Evolutionary conservation across 2,888 invertebrate genomes (phyloP).

Genomic region (Aelia acuminata): DNA sequence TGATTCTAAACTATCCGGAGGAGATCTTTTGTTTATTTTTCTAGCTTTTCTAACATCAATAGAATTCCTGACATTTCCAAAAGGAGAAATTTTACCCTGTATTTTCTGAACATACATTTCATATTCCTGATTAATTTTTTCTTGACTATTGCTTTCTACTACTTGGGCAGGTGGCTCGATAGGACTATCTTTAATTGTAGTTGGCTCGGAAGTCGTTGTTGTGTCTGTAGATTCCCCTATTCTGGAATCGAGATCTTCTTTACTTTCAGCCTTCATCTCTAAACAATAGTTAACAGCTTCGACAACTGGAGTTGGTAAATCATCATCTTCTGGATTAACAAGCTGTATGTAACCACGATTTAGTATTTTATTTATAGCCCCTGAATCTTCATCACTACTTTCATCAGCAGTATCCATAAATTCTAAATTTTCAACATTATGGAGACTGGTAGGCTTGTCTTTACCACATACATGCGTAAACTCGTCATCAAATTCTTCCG

Average conservation of each 20-base stretch:
- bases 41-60: conserved; percentile 77
- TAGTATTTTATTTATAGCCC: conserved; percentile 70
- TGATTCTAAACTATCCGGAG: conserved; percentile 68
- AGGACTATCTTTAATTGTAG: conserved; percentile 64
- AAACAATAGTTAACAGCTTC: conserved; percentile 68
- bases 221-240: conserved; percentile 62
- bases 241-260: conserved; percentile 62
- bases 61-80: conserved; percentile 79
- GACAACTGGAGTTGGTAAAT: conserved; percentile 70
- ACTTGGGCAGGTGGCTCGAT: conserved; percentile 50
- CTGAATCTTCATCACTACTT: conserved; percentile 74
- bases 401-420: conserved; percentile 89
- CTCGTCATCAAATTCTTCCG: conserved; percentile 70
- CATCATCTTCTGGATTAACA: conserved; percentile 71
- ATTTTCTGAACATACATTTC: conserved; percentile 78
- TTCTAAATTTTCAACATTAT: conserved; percentile 83
- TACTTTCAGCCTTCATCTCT: conserved; percentile 53
- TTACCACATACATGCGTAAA: conserved; percentile 70
- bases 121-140: conserved; percentile 68
- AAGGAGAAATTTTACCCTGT: conserved; percentile 79
- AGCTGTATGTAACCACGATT: conserved; percentile 80
- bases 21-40: conserved; percentile 69
- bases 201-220: conserved; percentile 64
- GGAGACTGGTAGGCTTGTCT: conserved; percentile 64
- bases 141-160: conserved; percentile 72